A percentile compares a stretch with the other conserved stretches of the same genome.
Conservation (phyloP, 2,888 invertebrate species). For the Rhyacophila evoluta region DNA sequence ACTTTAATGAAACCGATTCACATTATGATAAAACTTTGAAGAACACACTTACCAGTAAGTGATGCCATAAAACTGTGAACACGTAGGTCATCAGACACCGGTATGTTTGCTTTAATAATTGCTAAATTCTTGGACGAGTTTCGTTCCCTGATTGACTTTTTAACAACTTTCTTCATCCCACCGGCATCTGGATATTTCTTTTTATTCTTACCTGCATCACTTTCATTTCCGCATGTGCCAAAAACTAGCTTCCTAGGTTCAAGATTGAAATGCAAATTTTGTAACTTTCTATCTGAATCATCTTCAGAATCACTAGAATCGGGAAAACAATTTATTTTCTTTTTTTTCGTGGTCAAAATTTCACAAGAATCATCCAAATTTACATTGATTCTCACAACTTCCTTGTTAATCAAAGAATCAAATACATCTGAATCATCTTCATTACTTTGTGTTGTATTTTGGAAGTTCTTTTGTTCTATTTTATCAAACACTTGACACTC, state of each 20-base stretch:
- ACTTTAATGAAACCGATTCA: too few species aligned
- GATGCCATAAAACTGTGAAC: constrained; percentile 69
- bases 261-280: neutral
- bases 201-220: neutral
- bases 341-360: neutral
- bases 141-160: neutral
- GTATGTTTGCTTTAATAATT: neutral
- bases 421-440: constrained; percentile 59
- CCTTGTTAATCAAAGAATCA: neutral
- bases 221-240: neutral
- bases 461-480: constrained; percentile 60
- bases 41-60: constrained; percentile 69
- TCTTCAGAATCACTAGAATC: neutral
- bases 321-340: neutral
- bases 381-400: neutral
- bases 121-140: constrained; percentile 34
- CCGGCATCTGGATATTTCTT: neutral
- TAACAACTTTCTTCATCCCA: constrained; percentile 20
- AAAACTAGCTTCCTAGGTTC: neutral
- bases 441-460: neutral
- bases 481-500: constrained; percentile 55
- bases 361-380: constrained; percentile 10
- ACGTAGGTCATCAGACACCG: neutral
- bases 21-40: too few species aligned
- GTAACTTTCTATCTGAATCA: neutral